These are phyloP conservation scores for Drosophila subobscura DNA, from an alignment of 1,140 invertebrate genomes.

Conservation along the genomic window DNA sequence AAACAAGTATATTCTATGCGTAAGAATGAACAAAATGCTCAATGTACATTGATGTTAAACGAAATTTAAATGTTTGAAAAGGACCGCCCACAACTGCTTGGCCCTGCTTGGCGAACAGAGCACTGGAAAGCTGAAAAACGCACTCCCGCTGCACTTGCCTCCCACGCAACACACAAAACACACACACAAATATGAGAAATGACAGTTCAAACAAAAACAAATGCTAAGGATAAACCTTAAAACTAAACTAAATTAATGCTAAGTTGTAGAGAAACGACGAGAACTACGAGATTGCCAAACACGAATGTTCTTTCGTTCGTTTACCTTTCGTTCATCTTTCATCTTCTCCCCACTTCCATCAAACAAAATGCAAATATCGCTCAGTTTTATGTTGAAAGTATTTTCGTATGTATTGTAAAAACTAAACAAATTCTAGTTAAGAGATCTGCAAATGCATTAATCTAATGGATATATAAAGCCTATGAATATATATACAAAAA, in stretches of 20 bases:
- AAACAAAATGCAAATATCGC: slow-evolving; percentile 25
- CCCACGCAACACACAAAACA: slow-evolving; percentile 1
- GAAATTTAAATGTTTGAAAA: slow-evolving; percentile 32
- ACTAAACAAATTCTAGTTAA: slow-evolving; percentile 68
- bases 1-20: slow-evolving; percentile 21
- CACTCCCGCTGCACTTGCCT: slow-evolving; percentile 10
- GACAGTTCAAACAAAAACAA: slow-evolving; percentile 6
- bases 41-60: slow-evolving; percentile 59
- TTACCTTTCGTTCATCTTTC: slow-evolving; percentile 14
- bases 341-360: slow-evolving; percentile 11
- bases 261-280: slow-evolving; percentile 7
- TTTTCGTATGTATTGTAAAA: slow-evolving; percentile 65
- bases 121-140: background rate
- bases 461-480: slow-evolving; percentile 56
- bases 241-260: slow-evolving; percentile 8
- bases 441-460: slow-evolving; percentile 41
- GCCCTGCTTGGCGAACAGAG: slow-evolving; percentile 11
- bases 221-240: background rate
- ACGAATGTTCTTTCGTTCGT: slow-evolving; percentile 8
- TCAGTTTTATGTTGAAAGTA: slow-evolving; percentile 52
- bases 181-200: slow-evolving; percentile 6
- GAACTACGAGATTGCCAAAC: slow-evolving; percentile 41
- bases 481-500: slow-evolving; percentile 18
- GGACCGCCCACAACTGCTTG: slow-evolving; percentile 19
- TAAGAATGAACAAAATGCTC: slow-evolving; percentile 63